Percentiles rank a stretch among this genome's conserved stretches.
These are phyloP conservation scores for Crotalus viridis DNA, from an alignment of 2,113 vertebrate species.

Conservation along the genomic window DNA sequence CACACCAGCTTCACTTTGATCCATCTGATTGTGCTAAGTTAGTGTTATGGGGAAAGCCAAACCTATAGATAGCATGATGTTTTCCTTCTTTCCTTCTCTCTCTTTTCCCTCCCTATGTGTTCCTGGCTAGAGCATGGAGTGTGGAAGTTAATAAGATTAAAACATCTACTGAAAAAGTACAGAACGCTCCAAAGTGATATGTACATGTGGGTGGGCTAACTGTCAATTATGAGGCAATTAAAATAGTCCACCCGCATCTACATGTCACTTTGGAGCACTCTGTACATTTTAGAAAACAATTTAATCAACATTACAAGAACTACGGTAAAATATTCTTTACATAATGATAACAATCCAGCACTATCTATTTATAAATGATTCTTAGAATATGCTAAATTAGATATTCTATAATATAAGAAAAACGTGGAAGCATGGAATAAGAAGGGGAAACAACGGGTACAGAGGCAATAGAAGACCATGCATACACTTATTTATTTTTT, in stretches of 20 bases:
- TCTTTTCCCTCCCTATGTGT: background rate
- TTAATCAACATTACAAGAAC: background rate
- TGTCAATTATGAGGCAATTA: background rate
- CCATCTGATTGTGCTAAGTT: background rate
- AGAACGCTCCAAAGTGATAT: background rate
- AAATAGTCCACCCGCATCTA: background rate
- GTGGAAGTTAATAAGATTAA: background rate
- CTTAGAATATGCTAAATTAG: background rate
- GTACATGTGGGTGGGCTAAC: background rate
- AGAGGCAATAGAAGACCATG: background rate
- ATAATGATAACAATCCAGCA: background rate
- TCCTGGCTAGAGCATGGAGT: background rate
- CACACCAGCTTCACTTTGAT: background rate
- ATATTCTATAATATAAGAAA: background rate
- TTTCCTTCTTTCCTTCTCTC: background rate
- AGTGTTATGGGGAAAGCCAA: background rate
- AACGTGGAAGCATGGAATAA: background rate
- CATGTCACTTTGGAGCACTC: background rate
- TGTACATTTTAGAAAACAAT: background rate
- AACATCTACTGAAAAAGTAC: background rate
- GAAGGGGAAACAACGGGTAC: background rate
- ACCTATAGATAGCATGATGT: background rate
- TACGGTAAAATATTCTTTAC: background rate
- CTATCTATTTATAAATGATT: background rate
- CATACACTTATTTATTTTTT: background rate